phyloP scores from a whole-genome alignment of 2,888 invertebrate species.

The Melolontha melolontha region DNA sequence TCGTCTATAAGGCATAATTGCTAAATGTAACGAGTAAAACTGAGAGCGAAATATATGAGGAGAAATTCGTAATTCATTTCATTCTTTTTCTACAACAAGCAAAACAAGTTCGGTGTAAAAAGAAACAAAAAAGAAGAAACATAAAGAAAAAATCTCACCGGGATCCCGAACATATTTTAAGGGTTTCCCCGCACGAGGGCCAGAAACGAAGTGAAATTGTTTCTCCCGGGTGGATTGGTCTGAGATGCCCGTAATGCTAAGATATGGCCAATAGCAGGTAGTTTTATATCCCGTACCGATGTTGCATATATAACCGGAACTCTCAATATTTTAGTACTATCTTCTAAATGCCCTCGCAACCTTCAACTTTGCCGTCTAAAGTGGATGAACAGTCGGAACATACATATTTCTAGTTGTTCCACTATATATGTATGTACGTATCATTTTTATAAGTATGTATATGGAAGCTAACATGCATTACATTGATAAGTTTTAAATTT shows the following conservation, averaged over 20 bases:
- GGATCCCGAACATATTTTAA: conserved; percentile 49
- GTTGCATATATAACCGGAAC: conserved; percentile 66
- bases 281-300: conserved; percentile 67
- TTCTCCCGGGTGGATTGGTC: conserved; percentile 63
- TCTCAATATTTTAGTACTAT: conserved; percentile 66
- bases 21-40: no score
- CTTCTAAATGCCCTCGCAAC: conserved; percentile 45
- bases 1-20: no score
- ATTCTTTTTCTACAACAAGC: conserved; percentile 13
- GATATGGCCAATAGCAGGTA: conserved; percentile 67
- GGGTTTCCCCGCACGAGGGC: conserved; percentile 34
- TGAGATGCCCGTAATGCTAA: conserved; percentile 64
- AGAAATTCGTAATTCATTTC: conserved; percentile 15
- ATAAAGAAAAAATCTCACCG: conserved; percentile 47
- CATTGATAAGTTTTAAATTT: conserved; percentile 9
- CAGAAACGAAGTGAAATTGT: conserved; percentile 60
- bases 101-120: conserved; percentile 9
- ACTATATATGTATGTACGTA: conserved; percentile 1
- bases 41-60: no score
- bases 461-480: no score
- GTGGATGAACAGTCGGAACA: conserved; percentile 41
- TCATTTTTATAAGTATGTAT: no score
- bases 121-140: conserved; percentile 14
- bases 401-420: conserved; percentile 39
- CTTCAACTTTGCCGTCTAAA: conserved; percentile 41